A percentile compares a stretch with the other conserved stretches of the same genome.
These are phyloP conservation scores for Cyprinodon diabolis DNA, from an alignment of 2,797 vertebrate genomes.

Conservation along the genomic window DNA sequence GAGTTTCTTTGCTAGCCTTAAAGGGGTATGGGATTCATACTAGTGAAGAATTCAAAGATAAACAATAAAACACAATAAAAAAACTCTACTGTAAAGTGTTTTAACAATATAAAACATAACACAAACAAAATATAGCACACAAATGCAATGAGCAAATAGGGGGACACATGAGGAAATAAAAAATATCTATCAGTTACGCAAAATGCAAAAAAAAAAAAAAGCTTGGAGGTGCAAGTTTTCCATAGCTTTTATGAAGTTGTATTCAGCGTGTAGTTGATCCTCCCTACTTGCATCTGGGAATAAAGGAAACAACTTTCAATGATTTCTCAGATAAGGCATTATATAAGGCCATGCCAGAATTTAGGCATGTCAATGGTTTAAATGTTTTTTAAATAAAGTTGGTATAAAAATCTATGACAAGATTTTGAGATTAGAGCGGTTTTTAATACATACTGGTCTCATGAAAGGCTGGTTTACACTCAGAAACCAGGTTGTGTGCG, in stretches of 20 bases:
- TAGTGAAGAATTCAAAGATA: too few relatives aligned
- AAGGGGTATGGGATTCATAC: background rate
- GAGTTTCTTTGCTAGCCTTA: background rate
- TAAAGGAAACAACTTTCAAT: background rate
- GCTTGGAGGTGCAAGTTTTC: background rate
- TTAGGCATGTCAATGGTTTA: background rate
- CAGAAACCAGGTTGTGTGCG: too few relatives aligned
- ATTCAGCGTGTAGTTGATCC: background rate
- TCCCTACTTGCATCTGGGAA: background rate
- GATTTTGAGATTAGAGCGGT: background rate
- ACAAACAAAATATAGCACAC: too few relatives aligned
- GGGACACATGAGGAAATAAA: background rate
- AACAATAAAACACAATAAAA: too few relatives aligned
- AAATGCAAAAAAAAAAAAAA: background rate
- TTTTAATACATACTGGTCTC: background rate
- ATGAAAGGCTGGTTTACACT: too few relatives aligned
- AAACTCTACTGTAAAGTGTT: too few relatives aligned
- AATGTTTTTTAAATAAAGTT: background rate
- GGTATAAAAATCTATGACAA: background rate
- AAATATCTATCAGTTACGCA: background rate
- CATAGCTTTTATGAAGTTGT: background rate
- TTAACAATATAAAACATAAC: too few relatives aligned
- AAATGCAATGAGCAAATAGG: background rate
- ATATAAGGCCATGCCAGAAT: background rate
- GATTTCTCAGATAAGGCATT: background rate